phyloP scores from a whole-genome alignment of 2,797 vertebrate genomes.

The Urophycis tenuis region DNA sequence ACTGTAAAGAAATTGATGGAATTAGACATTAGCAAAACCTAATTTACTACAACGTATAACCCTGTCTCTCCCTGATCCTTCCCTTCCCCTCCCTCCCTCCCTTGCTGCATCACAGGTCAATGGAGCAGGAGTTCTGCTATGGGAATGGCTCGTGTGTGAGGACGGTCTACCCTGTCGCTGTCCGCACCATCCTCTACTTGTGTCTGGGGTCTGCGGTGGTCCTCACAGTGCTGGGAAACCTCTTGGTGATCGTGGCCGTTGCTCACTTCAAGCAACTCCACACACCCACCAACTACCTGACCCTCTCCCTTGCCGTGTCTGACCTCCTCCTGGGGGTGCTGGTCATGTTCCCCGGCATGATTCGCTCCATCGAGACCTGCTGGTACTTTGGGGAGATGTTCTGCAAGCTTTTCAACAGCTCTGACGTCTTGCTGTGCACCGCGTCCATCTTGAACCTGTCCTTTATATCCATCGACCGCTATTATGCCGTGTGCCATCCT shows the following conservation, averaged over 20 bases:
- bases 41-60: too few relatives aligned
- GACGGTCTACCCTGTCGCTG: conserved; percentile 20
- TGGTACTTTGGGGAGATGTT: conserved; percentile 36
- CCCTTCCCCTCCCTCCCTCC: neutral
- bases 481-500: conserved; percentile 30
- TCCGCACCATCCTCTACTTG: conserved; percentile 27
- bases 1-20: too few relatives aligned
- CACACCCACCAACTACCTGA: conserved; percentile 41
- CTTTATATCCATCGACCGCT: conserved; percentile 36
- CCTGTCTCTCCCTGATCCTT: too few relatives aligned
- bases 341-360: conserved; percentile 35
- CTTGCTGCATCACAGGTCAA: too few relatives aligned
- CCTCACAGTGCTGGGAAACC: conserved; percentile 10
- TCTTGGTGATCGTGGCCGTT: conserved; percentile 29
- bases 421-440: too few relatives aligned
- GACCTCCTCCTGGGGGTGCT: conserved; percentile 31
- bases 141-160: conserved; percentile 3
- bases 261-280: conserved; percentile 40
- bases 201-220: conserved; percentile 4
- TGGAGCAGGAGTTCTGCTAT: too few relatives aligned
- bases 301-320: conserved; percentile 30
- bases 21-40: too few relatives aligned
- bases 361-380: conserved; percentile 30
- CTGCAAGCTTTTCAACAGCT: too few relatives aligned
- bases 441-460: conserved; percentile 31